phyloP scores from a whole-genome alignment of 2,888 invertebrate genomes.

The Eucera pruinosa region DNA sequence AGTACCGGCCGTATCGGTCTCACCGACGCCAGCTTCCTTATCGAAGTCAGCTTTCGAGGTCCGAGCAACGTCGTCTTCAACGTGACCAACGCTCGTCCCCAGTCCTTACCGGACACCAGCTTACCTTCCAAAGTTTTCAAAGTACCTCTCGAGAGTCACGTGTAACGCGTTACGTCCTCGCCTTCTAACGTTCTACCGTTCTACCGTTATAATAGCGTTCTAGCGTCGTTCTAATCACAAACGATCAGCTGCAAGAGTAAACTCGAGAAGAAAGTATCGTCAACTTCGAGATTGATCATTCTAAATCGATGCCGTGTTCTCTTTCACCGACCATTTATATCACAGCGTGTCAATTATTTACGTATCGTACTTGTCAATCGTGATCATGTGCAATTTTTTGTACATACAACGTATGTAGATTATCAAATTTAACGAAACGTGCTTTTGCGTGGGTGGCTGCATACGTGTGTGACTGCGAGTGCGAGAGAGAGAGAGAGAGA shows the following conservation, averaged over 20 bases:
- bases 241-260: background rate
- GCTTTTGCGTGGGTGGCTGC: too few relatives aligned
- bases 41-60: conserved; percentile 85
- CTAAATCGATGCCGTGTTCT: background rate
- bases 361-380: conserved; percentile 76
- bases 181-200: too few relatives aligned
- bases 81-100: conserved; percentile 85
- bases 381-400: conserved; percentile 77
- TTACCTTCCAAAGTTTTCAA: conserved; percentile 85
- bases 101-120: conserved; percentile 85
- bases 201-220: too few relatives aligned
- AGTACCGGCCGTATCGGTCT: conserved; percentile 82
- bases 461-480: background rate
- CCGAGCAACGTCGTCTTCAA: conserved; percentile 86
- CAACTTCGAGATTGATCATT: background rate
- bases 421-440: background rate
- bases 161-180: conserved; percentile 76
- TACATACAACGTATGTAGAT: conserved; percentile 17
- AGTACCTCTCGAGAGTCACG: conserved; percentile 87
- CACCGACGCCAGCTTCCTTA: conserved; percentile 83
- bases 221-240: background rate
- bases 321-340: conserved; percentile 53
- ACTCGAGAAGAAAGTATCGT: background rate
- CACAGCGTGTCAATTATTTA: conserved; percentile 77
- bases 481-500: too few relatives aligned